Evolutionary conservation across 2,888 invertebrate genomes (phyloP), one percentile per base, ranked within the genome.

Genomic region (Dioctria rufipes): DNA sequence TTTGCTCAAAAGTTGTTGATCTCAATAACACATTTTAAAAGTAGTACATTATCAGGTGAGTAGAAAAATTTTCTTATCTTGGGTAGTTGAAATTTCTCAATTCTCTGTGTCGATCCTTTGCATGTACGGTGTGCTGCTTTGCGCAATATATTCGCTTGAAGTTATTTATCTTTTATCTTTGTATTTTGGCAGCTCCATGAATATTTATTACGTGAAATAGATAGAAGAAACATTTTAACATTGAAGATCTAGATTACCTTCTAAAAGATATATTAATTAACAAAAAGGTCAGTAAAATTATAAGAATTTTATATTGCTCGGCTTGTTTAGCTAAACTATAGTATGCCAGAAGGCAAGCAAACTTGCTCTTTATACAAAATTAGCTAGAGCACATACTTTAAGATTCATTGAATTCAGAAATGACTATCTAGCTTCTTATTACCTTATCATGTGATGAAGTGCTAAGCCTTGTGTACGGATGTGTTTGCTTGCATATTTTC

Each of bases 1-100:
- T 71, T 71, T 71, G 69, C 51, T 71, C 71, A 39, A 54, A 39
- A 25, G 58, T 49, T 58, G 54, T 69, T 54, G 71, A 54, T 69
- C 71, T 40, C 39, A 40, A 71, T 71, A 67, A 67, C 25, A 9
- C 43, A 43, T n/a, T 65, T 65, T 25, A 67, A 6, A 43, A 13
- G 42, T 13, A 67, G 46, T 11, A 37, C 8, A 25, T 13, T 43
- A 66, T 46, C 67, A 43, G 67, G 67, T 67, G 67, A 67, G 67
- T 67, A 46, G 6, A 8, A 46, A 46, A 13, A 39, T 39, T 54
- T 58, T 69, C 5, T 25, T 69, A 25, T 39, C 39, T 54, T 71
- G 13, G 51, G 4, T 25, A 39, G 5, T n/a, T 11, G 51, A 37
- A 37, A 71, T 54, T 37, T 39, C 39, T 51, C 39, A 54, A 54